A percentile compares a stretch with the other conserved stretches of the same genome.
Evolutionary conservation across 2,888 invertebrate genomes (phyloP).

Genomic region (Drosophila hamatofila): DNA sequence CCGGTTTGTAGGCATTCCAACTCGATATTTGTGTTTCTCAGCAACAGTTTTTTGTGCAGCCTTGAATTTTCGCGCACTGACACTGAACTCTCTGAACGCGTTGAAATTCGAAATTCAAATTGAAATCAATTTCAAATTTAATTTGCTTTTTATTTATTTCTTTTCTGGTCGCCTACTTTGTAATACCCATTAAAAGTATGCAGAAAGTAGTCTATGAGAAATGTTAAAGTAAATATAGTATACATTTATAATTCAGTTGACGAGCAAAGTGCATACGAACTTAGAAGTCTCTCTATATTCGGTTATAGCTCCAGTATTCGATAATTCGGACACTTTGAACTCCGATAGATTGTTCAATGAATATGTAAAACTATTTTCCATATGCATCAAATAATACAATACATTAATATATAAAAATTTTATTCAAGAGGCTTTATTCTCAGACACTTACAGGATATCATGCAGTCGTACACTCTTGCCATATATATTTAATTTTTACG

Average conservation of each 20-base stretch:
- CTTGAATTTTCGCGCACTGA: slow-evolving; percentile 73
- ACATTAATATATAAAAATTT: background rate
- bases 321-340: background rate
- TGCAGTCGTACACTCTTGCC: background rate
- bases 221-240: too few species aligned
- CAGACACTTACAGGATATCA: slow-evolving; percentile 1
- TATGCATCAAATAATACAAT: background rate
- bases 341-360: background rate
- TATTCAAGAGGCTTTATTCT: background rate
- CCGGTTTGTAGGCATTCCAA: slow-evolving; percentile 39
- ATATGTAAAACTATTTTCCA: background rate
- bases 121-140: slow-evolving; percentile 77
- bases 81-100: slow-evolving; percentile 69
- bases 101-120: slow-evolving; percentile 69
- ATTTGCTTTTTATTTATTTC: slow-evolving; percentile 57
- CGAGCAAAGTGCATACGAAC: too few species aligned
- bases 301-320: background rate
- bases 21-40: slow-evolving; percentile 35
- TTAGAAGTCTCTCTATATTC: background rate
- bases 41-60: slow-evolving; percentile 47
- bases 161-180: slow-evolving; percentile 13
- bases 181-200: background rate
- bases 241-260: too few species aligned
- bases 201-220: background rate
- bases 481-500: slow-evolving; percentile 10